These are phyloP conservation scores for Cryptus viduatorius DNA, from an alignment of 2,888 invertebrate species.

Conservation along the genomic window DNA sequence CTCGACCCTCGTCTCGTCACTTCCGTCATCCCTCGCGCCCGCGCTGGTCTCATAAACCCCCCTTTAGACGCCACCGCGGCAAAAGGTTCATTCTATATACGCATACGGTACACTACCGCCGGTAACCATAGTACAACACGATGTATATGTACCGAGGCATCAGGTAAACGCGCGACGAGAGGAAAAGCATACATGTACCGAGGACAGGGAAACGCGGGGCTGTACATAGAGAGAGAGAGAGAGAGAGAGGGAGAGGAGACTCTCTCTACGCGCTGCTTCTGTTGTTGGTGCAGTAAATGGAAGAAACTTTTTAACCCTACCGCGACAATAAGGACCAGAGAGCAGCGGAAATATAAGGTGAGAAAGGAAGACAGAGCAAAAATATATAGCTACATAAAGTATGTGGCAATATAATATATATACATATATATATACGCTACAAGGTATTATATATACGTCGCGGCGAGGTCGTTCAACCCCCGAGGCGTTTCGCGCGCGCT, in stretches of 20 bases:
- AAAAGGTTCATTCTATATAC: constrained; percentile 24
- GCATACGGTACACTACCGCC: constrained; percentile 7
- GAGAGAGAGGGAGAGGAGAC: not conserved
- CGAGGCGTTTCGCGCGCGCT: constrained; percentile 57
- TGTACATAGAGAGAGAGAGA: not conserved
- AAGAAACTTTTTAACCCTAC: constrained; percentile 39
- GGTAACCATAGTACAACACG: constrained; percentile 9
- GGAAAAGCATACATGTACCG: not conserved
- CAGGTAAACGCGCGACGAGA: constrained; percentile 26
- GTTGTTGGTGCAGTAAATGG: constrained; percentile 8
- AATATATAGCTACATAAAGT: constrained; percentile 11
- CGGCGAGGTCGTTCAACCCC: constrained; percentile 64
- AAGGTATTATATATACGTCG: constrained; percentile 5
- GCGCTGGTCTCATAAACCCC: constrained; percentile 1
- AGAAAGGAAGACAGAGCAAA: constrained; percentile 37
- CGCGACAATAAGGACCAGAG: constrained; percentile 22
- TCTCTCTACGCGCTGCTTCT: constrained; percentile 24
- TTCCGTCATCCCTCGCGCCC: not conserved
- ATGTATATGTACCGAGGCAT: not conserved
- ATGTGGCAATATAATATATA: constrained; percentile 16
- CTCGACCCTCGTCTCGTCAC: constrained; percentile 51
- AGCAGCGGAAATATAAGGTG: constrained; percentile 32
- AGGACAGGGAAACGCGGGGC: not conserved
- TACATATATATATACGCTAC: constrained; percentile 3
- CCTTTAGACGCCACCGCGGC: constrained; percentile 14